Evolutionary conservation across 1,140 invertebrate species (phyloP).

Genomic region (Anoplophora glabripennis): DNA sequence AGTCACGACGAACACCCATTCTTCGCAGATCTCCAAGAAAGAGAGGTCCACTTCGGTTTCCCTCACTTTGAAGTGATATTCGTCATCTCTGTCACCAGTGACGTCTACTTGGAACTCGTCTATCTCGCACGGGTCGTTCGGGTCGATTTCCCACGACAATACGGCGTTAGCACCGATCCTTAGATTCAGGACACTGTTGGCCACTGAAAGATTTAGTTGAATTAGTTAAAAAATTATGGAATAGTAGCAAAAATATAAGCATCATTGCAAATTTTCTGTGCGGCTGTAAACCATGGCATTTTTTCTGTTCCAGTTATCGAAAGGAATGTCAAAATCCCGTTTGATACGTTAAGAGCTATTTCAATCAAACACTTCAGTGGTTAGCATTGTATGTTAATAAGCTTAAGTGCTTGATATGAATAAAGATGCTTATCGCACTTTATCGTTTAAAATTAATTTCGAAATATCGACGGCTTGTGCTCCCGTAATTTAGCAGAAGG

Average conservation of each 20-base stretch:
- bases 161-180: neutral
- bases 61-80: neutral
- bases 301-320: no score
- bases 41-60: neutral
- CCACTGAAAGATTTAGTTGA: neutral
- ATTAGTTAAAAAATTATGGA: neutral
- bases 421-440: neutral
- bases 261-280: no score
- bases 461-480: neutral
- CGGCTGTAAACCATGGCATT: no score
- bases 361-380: conserved; percentile 3
- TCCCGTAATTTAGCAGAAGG: neutral
- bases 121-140: neutral
- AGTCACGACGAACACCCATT: conserved; percentile 6
- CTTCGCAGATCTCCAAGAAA: conserved; percentile 18
- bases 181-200: conserved; percentile 6
- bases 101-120: neutral
- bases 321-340: conserved; percentile 6
- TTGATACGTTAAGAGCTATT: neutral
- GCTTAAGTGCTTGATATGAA: conserved; percentile 7
- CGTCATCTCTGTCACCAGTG: neutral
- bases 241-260: no score
- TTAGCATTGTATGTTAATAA: conserved; percentile 4
- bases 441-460: neutral
- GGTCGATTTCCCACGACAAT: conserved; percentile 2